These are phyloP conservation scores for Oncorhynchus keta DNA, from an alignment of 2,113 vertebrate genomes.

Conservation along the genomic window DNA sequence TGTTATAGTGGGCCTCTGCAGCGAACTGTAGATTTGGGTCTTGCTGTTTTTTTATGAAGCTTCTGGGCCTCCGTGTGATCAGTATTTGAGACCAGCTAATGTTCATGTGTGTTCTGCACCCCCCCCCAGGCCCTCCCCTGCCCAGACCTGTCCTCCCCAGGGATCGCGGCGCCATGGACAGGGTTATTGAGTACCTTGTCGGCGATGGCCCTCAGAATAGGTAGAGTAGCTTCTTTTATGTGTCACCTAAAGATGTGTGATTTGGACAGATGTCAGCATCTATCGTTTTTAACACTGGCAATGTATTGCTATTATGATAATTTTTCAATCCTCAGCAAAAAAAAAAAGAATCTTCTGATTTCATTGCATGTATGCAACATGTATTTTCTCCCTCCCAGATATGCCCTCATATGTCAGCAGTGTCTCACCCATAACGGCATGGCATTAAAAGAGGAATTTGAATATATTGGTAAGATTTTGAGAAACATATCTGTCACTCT, in stretches of 20 bases:
- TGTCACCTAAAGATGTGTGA: background rate
- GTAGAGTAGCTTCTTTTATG: conserved; percentile 60
- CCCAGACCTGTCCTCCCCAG: conserved; percentile 91
- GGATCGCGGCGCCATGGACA: conserved; percentile 89
- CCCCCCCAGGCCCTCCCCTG: conserved; percentile 94
- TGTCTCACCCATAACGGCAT: conserved; percentile 99
- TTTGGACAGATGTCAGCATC: too few relatives aligned
- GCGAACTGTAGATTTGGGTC: conserved; percentile 29
- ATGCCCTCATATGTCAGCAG: conserved; percentile 96
- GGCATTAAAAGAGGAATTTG: conserved; percentile 98
- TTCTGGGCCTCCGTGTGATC: conserved; percentile 22
- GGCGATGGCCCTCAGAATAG: conserved; percentile 98
- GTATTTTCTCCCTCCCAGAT: conserved; percentile 73
- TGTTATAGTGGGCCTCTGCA: conserved; percentile 44
- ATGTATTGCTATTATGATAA: too few relatives aligned
- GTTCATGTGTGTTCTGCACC: conserved; percentile 55
- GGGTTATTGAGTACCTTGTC: conserved; percentile 95
- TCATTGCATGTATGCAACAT: conserved; percentile 11
- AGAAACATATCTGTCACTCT: conserved; percentile 65
- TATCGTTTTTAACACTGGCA: too few relatives aligned
- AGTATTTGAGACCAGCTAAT: conserved; percentile 28
- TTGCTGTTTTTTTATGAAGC: conserved; percentile 16
- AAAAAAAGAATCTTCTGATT: conserved; percentile 18
- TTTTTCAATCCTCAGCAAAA: too few relatives aligned
- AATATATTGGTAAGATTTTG: conserved; percentile 91